Conservation (phyloP, 2,888 invertebrate species). For the Chymomyza amoena region DNA sequence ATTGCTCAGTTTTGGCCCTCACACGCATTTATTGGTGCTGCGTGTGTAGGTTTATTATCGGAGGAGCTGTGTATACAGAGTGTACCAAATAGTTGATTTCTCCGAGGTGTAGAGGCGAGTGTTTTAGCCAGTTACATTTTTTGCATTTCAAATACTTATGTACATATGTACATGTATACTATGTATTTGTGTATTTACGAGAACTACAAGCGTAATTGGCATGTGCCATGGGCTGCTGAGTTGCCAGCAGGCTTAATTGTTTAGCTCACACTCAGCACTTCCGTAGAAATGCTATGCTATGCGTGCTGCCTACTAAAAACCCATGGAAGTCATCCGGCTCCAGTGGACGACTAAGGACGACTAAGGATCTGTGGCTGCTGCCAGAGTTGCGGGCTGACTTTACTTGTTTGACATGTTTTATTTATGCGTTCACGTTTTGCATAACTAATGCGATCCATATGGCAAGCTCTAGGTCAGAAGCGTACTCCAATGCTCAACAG, state of each 20-base stretch:
- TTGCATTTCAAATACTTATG: not conserved
- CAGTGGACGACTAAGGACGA: conserved; percentile 1
- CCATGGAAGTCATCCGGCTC: conserved; percentile 4
- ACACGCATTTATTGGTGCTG: not conserved
- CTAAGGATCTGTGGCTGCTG: not conserved
- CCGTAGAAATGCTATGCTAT: conserved; percentile 3
- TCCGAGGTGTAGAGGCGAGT: not conserved
- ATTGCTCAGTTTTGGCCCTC: not conserved
- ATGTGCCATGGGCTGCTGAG: not conserved
- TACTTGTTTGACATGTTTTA: conserved; percentile 67
- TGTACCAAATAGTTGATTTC: not conserved
- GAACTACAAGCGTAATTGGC: conserved; percentile 9
- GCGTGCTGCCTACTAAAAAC: conserved; percentile 19
- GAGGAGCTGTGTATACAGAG: not conserved
- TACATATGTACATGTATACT: not conserved
- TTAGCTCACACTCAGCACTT: conserved; percentile 22
- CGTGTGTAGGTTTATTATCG: not conserved
- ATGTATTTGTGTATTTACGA: not conserved
- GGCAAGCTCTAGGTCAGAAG: not conserved
- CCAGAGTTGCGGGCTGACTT: not conserved
- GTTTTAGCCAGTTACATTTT: not conserved
- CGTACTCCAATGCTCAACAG: not conserved
- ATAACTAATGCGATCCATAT: conserved; percentile 55
- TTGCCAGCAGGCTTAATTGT: conserved; percentile 19
- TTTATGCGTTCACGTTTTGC: conserved; percentile 73